Evolutionary conservation across 2,888 invertebrate genomes (phyloP).

Genomic region (Mactromeris polynyma): DNA sequence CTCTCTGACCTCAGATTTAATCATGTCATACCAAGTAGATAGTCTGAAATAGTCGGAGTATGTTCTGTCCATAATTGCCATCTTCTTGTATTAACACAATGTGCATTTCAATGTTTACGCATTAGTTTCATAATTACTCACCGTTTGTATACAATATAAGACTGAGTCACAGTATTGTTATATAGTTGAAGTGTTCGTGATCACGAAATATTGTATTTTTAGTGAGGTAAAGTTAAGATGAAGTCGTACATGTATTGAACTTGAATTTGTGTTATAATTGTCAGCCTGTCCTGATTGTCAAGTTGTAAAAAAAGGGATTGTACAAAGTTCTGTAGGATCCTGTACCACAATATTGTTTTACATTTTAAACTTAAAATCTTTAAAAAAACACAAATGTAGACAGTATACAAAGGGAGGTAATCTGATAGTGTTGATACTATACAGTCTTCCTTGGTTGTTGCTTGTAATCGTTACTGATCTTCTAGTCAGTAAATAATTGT

Average conservation of each 20-base stretch:
- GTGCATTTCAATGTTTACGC: too few species aligned
- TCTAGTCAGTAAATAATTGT: too few species aligned
- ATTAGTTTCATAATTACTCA: neutral
- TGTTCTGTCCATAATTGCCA: too few species aligned
- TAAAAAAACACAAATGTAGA: neutral
- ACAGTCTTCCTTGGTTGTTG: neutral
- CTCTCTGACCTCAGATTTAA: too few species aligned
- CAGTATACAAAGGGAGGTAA: slow-evolving; percentile 6
- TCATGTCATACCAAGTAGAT: too few species aligned
- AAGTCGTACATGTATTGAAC: neutral
- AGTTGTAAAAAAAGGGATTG: too few species aligned
- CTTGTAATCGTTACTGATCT: too few species aligned
- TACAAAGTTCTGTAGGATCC: neutral
- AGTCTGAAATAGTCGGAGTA: too few species aligned
- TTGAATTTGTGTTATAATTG: neutral
- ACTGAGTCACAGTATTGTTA: neutral
- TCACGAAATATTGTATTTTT: neutral
- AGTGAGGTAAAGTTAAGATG: neutral
- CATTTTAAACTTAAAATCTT: neutral
- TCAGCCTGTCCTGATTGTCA: neutral
- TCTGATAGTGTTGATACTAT: neutral
- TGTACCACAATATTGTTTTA: neutral
- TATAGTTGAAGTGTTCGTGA: too few species aligned
- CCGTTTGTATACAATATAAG: neutral
- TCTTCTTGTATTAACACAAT: too few species aligned